These are phyloP conservation scores for Psophia crepitans DNA, from an alignment of 2,113 vertebrate genomes.

Conservation along the genomic window DNA sequence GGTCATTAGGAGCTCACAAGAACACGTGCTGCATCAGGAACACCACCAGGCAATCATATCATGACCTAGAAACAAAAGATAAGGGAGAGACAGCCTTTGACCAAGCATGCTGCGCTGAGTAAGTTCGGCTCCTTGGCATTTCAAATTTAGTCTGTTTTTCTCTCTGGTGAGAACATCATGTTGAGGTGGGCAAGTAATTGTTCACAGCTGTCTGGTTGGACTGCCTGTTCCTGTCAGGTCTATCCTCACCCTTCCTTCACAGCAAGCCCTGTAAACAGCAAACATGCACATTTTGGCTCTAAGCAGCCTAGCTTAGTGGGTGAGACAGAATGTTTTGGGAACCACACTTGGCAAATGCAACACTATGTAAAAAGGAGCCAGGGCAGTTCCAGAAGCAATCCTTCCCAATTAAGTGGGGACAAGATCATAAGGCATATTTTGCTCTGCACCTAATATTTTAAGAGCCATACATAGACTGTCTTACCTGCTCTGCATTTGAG, in stretches of 20 bases:
- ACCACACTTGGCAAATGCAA: neutral
- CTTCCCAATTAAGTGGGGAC: neutral
- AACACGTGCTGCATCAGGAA: neutral
- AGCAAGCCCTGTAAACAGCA: conserved; percentile 27
- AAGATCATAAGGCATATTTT: neutral
- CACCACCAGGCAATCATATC: neutral
- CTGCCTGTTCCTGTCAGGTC: conserved; percentile 30
- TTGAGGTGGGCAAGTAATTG: conserved; percentile 28
- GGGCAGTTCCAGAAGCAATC: conserved; percentile 8
- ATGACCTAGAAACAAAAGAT: neutral
- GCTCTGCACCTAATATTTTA: neutral
- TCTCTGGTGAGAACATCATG: conserved; percentile 1
- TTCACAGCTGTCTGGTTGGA: conserved; percentile 42
- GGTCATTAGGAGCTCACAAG: neutral
- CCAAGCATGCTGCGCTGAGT: neutral
- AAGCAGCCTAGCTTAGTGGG: neutral
- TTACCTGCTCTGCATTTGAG: neutral
- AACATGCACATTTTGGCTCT: conserved; percentile 1
- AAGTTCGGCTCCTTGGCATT: neutral
- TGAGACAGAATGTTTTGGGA: conserved; percentile 51
- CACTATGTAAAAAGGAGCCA: neutral
- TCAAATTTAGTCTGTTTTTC: conserved; percentile 4
- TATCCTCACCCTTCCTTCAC: conserved; percentile 34
- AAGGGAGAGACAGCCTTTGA: neutral
- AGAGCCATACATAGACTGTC: neutral